Conservation (phyloP, 2,888 invertebrate genomes). For the Lobophora halterata region DNA sequence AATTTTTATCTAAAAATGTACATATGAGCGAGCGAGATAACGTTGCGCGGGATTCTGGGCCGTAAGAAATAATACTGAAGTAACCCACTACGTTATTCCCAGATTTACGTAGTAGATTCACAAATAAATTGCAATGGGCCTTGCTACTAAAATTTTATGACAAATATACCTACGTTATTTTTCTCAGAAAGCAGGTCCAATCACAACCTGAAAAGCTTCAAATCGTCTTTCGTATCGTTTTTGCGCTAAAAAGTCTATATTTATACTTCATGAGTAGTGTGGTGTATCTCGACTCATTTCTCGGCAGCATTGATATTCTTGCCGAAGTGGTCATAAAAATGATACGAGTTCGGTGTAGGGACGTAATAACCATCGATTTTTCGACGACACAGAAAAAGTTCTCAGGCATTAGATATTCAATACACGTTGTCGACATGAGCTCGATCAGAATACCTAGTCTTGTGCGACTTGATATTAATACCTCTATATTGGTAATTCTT, state of each 20-base stretch:
- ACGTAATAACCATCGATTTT: conserved; percentile 31
- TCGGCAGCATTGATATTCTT: conserved; percentile 22
- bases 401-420: conserved; percentile 30
- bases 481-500: conserved; percentile 11
- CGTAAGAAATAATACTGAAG: too few relatives aligned
- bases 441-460: conserved; percentile 26
- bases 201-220: too few relatives aligned
- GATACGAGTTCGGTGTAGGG: conserved; percentile 27
- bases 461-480: conserved; percentile 17
- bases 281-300: conserved; percentile 9
- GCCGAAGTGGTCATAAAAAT: conserved; percentile 30
- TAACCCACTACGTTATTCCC: too few relatives aligned
- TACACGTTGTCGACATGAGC: conserved; percentile 27
- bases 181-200: too few relatives aligned
- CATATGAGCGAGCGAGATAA: too few relatives aligned
- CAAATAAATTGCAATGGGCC: too few relatives aligned
- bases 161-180: too few relatives aligned
- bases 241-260: conserved; percentile 6
- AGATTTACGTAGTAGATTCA: too few relatives aligned
- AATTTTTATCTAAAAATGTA: too few relatives aligned
- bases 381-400: conserved; percentile 29
- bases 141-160: too few relatives aligned
- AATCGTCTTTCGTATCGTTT: conserved; percentile 7
- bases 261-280: conserved; percentile 3
- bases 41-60: too few relatives aligned